Evolutionary conservation across 1,140 invertebrate genomes (phyloP), one percentile per base, ranked within the genome.

Genomic region (Drosophila bocqueti): DNA sequence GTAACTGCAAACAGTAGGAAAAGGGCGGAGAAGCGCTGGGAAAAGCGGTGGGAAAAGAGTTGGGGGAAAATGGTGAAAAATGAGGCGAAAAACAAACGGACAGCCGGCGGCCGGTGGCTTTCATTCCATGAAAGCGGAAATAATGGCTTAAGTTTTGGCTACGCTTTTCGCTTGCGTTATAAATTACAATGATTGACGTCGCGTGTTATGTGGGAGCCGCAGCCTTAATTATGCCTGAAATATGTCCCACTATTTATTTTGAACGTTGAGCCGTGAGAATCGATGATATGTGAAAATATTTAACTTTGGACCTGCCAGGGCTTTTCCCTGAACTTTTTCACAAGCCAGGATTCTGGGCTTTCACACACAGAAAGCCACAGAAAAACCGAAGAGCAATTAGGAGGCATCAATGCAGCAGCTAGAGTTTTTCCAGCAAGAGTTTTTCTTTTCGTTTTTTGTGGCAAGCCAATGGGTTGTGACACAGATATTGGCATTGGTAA

Each of bases 141-240:
- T 89, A 64, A 89, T 73, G 84, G 80, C 81, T 83, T 75, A 64
- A 89, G 72, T 72, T 55, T 81, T 87, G 49, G 55, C 71, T 79
- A 57, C 57, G 58, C 67, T 71, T 78, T 57, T 57, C 31, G 50
- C 66, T 66, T 38, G 18, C 68, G 49, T 65, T 89, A 81, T 83
- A 87, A 83, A 81, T 89, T 79, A 73, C 84, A 77, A 45, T 87
- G 81, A 90, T 87, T 87, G 84, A 83, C 80, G 73, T 87, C 47
- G 72, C 76, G 62, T 86, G 79, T 54, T 55, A 58, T 38, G 61
- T 38, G 43, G 24, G 5, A 4, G 24, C 54, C 62, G 13, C 26
- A 29, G 57, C 62, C 57, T 69, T 69, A 77, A 77, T 77, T 77
- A 77, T 60, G 50, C 57, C 50, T 74, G 69, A 74, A 63, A 55